Percentiles rank a stretch among this genome's conserved stretches.
These are phyloP conservation scores for Hydrolagus colliei DNA, from an alignment of 2,797 vertebrate genomes.

Conservation along the genomic window DNA sequence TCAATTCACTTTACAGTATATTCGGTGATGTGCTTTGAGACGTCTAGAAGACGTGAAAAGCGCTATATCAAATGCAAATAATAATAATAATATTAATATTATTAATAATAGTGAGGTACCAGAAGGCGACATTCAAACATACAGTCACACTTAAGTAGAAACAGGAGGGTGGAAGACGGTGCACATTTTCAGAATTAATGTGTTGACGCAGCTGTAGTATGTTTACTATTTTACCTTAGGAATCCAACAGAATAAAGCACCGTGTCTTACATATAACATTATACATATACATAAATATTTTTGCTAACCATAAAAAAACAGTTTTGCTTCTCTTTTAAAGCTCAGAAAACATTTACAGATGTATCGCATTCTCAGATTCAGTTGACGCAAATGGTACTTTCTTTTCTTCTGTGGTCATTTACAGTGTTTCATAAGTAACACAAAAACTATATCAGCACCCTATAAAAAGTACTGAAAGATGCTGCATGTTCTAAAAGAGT, in stretches of 20 bases:
- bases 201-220: neutral
- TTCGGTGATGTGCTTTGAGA: too few relatives aligned
- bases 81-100: too few relatives aligned
- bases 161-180: neutral
- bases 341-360: conserved; percentile 43
- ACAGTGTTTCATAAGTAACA: conserved; percentile 51
- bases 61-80: too few relatives aligned
- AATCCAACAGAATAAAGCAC: neutral
- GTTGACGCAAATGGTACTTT: conserved; percentile 61
- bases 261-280: neutral
- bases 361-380: conserved; percentile 43
- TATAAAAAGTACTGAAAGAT: conserved; percentile 57
- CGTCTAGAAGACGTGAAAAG: too few relatives aligned
- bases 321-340: conserved; percentile 29
- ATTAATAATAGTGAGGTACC: too few relatives aligned
- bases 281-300: neutral
- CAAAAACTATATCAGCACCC: conserved; percentile 51
- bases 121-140: too few relatives aligned
- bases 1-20: too few relatives aligned
- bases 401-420: conserved; percentile 61
- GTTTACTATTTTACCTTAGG: neutral
- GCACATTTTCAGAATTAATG: neutral
- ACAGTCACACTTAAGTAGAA: too few relatives aligned
- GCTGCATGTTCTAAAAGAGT: conserved; percentile 54
- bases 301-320: conserved; percentile 18